A percentile compares a stretch with the other conserved stretches of the same genome.
Conservation (phyloP, 2,797 vertebrate genomes). For the Paedocypris micromegethes region DNA sequence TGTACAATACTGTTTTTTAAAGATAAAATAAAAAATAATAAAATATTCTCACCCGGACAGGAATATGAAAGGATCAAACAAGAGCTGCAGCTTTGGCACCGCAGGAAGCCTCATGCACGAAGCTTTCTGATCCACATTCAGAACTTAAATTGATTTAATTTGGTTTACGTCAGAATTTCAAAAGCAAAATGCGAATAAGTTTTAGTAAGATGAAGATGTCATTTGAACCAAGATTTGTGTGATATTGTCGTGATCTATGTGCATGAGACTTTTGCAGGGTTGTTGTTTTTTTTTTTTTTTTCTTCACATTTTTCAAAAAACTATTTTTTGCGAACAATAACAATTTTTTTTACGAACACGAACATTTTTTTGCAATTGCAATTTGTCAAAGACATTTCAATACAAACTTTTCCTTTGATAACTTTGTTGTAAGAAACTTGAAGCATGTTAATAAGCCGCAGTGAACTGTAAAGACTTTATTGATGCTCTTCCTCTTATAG, state of each 20-base stretch:
- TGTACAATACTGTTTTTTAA: too few species aligned
- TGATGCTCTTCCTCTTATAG: conserved; percentile 47
- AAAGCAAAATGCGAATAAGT: conserved; percentile 12
- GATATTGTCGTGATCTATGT: too few species aligned
- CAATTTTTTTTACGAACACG: too few species aligned
- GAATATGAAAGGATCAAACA: too few species aligned
- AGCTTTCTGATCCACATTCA: conserved; percentile 9
- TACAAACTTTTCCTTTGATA: conserved; percentile 55
- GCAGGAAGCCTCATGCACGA: conserved; percentile 16
- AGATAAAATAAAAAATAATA: not conserved
- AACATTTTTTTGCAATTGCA: too few species aligned
- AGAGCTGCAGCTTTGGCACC: conserved; percentile 1
- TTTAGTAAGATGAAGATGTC: too few species aligned
- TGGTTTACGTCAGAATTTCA: conserved; percentile 27
- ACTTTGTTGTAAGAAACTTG: conserved; percentile 56
- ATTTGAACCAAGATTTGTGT: too few species aligned
- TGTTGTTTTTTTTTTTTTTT: too few species aligned
- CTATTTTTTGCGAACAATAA: too few species aligned
- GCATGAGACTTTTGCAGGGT: too few species aligned
- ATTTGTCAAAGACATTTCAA: conserved; percentile 53
- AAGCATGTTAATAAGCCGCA: conserved; percentile 39
- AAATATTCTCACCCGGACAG: not conserved
- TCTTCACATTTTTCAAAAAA: too few species aligned
- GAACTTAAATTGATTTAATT: conserved; percentile 26
- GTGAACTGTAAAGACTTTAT: conserved; percentile 45